phyloP scores from a whole-genome alignment of 2,888 invertebrate species.

The Catocala fraxini region DNA sequence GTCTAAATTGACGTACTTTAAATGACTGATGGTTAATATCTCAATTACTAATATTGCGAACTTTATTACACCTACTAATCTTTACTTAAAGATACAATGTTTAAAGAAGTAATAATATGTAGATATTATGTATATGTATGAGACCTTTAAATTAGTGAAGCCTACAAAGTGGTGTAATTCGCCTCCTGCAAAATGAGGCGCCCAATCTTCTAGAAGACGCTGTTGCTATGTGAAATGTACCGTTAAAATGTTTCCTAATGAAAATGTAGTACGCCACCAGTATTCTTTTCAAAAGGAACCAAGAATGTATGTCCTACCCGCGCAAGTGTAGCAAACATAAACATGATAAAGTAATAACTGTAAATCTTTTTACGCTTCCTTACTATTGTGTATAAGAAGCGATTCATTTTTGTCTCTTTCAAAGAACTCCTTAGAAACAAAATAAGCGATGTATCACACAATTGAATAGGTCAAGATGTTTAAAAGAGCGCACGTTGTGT shows the following conservation, averaged over 20 bases:
- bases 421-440: constrained; percentile 28
- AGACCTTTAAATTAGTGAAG: too few species aligned
- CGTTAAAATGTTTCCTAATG: constrained; percentile 1
- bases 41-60: too few species aligned
- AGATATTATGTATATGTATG: too few species aligned
- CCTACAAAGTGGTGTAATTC: too few species aligned
- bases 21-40: too few species aligned
- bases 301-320: not conserved
- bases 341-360: not conserved
- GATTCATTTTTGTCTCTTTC: constrained; percentile 13
- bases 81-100: too few species aligned
- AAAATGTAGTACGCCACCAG: not conserved
- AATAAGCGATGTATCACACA: constrained; percentile 37
- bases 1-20: too few species aligned
- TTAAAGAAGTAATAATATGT: too few species aligned
- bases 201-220: not conserved
- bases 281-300: not conserved
- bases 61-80: too few species aligned
- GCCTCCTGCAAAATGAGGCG: not conserved
- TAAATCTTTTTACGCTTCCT: constrained; percentile 1
- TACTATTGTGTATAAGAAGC: not conserved
- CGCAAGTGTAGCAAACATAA: not conserved
- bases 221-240: constrained; percentile 5
- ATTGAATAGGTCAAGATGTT: constrained; percentile 49
- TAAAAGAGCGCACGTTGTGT: constrained; percentile 40